phyloP scores from a whole-genome alignment of 2,113 vertebrate species.

The Podarcis muralis region DNA sequence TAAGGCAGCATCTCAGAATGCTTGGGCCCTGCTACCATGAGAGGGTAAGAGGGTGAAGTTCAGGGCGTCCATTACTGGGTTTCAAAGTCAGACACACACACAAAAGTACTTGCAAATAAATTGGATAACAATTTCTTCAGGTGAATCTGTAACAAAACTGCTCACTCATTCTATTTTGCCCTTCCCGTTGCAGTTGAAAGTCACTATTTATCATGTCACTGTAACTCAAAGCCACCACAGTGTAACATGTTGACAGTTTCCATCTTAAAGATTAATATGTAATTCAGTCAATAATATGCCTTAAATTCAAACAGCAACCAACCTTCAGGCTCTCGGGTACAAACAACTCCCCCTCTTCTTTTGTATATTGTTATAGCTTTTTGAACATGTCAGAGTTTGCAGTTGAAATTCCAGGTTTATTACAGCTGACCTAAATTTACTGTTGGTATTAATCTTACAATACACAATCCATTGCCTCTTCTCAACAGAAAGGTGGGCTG shows the following conservation, averaged over 20 bases:
- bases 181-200: slow-evolving; percentile 44
- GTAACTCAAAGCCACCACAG: slow-evolving; percentile 56
- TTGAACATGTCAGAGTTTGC: slow-evolving; percentile 37
- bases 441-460: slow-evolving; percentile 45
- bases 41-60: not conserved
- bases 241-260: slow-evolving; percentile 55
- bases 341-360: slow-evolving; percentile 41
- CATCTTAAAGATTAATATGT: slow-evolving; percentile 56
- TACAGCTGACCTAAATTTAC: slow-evolving; percentile 34
- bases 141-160: slow-evolving; percentile 37
- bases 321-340: slow-evolving; percentile 42
- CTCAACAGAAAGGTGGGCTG: slow-evolving; percentile 33
- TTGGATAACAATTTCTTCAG: slow-evolving; percentile 42
- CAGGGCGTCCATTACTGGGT: not conserved
- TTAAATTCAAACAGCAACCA: slow-evolving; percentile 46
- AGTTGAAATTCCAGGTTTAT: slow-evolving; percentile 54
- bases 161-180: slow-evolving; percentile 48
- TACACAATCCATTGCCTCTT: slow-evolving; percentile 36
- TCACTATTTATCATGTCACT: slow-evolving; percentile 55
- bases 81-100: slow-evolving; percentile 53
- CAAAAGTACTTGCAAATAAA: slow-evolving; percentile 19
- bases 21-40: not conserved
- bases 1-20: not conserved
- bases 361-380: slow-evolving; percentile 51
- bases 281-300: slow-evolving; percentile 46